Evolutionary conservation across 1,140 invertebrate species (phyloP), one percentile per base, ranked within the genome.

Genomic region (Oryzaephilus surinamensis): DNA sequence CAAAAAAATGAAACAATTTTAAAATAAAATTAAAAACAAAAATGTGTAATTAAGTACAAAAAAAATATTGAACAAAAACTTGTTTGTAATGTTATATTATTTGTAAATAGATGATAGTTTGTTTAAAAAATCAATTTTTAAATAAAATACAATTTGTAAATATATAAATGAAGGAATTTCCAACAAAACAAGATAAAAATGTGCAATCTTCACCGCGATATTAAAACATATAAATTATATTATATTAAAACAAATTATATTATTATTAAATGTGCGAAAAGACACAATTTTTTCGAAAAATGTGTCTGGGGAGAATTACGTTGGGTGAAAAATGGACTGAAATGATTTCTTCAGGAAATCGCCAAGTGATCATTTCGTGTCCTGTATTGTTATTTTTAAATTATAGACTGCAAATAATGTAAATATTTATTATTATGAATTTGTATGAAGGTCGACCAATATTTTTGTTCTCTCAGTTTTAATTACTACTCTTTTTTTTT

Each of bases 41-140:
- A n/a, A n/a, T n/a, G 51, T 56, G 47, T 46, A 54, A 50, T 50
- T 55, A 54, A 58, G 55, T 58, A 58, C 55, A 58, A 58, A 57
- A 45, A 35, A 41, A 38, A 35, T 8, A n/a, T n/a, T n/a, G n/a
- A n/a, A n/a, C n/a, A n/a, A n/a, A n/a, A n/a, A n/a, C n/a, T n/a
- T 38, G 39, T 41, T 54, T 55, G 49, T 55, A 55, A 51, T 55
- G 46, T 55, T 48, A 54, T 54, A 53, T 55, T 45, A 48, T 51
- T 40, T 57, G 55, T 57, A 57, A 38, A 55, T 55, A 56, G 48
- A 52, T 43, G 47, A 48, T 53, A 54, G 45, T 42, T 46, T 47
- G 35, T 45, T 44, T 41, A 38, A n/a, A n/a, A 46, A 50, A 42
- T 36, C 38, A 47, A 51, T 55, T 52, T 53, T 53, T n/a, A n/a